Base-by-base conservation (phyloP, 2,113 vertebrate genomes). In the Perca schrenkii region DNA sequence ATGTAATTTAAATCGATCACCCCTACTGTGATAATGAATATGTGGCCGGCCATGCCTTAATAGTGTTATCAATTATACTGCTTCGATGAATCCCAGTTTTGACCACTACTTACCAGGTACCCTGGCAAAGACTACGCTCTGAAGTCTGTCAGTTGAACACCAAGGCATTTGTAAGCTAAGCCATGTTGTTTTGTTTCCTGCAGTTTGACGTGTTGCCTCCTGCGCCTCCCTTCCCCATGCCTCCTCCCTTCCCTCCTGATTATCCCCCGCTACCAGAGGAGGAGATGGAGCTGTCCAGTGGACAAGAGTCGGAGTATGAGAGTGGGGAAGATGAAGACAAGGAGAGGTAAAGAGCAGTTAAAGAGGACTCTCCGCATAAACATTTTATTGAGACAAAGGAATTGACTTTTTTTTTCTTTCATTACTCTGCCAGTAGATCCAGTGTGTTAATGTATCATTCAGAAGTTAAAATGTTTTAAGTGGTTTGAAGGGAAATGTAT, bases 231-330 rank as follows among this genome's bases (percentile, higher is more conserved):
- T 64, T 96, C 6, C 94, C 94, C 63, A 87, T 93, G 88, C 94
- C 93, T 34, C 98, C 98, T 31, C 96, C 97, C 7, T 92, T 96
- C 28, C 98, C 97, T 58, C 97, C 97, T 0, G 95, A 97, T 75
- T 97, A 97, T 34, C 98, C 98, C 6, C 98, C 98, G 58, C 79
- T 98, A 74, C 98, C 98, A 4, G 95, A 96, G 65, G 96, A 97
- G 15, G 96, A 97, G 72, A 94, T 95, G 91, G 95, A 95, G 19
- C 69, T 88, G 1, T 95, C 96, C 71, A 96, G 95, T 53, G 95
- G 91, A 76, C 95, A 96, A 60, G 98, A 99, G 83, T 99, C 98
- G 0, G 98, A 99, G 83, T 99, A 99, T 40, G 98, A 99, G 88
- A 99, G 97, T 79, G 97, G 91, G 53, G 96, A 99, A 36, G 97